A percentile compares a stretch with the other conserved stretches of the same genome.
These are phyloP conservation scores for Hydropotes inermis DNA, from an alignment of 2,113 vertebrate genomes.

Conservation along the genomic window DNA sequence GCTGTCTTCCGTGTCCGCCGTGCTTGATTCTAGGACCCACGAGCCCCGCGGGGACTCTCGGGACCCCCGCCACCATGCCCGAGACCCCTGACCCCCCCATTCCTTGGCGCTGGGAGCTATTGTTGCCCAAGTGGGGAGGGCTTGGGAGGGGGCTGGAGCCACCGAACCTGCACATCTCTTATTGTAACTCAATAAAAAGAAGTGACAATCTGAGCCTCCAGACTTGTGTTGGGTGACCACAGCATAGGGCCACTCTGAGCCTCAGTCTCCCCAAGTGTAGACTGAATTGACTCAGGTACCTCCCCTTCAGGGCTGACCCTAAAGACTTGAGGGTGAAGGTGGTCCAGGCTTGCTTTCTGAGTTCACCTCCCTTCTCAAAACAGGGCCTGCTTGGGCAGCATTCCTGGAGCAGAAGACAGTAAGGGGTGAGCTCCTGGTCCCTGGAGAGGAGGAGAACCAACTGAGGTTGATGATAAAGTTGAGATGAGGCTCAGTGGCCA, in stretches of 20 bases:
- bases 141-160: neutral
- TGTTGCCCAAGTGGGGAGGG: slow-evolving; percentile 8
- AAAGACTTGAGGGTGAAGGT: neutral
- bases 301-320: neutral
- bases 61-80: neutral
- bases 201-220: slow-evolving; percentile 53
- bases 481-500: neutral
- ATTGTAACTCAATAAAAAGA: slow-evolving; percentile 68
- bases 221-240: neutral
- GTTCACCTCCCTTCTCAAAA: neutral
- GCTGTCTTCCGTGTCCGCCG: slow-evolving; percentile 34
- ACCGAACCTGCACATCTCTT: slow-evolving; percentile 39
- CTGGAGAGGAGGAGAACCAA: neutral
- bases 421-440: neutral
- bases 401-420: neutral
- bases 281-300: neutral
- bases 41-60: neutral
- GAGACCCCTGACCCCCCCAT: neutral
- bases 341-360: neutral
- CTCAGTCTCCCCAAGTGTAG: neutral
- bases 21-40: slow-evolving; percentile 23
- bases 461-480: neutral
- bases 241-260: neutral
- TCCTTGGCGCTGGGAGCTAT: neutral
- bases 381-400: neutral